Evolutionary conservation across 1,140 invertebrate genomes (phyloP).

Genomic region (Lepidostoma basale): DNA sequence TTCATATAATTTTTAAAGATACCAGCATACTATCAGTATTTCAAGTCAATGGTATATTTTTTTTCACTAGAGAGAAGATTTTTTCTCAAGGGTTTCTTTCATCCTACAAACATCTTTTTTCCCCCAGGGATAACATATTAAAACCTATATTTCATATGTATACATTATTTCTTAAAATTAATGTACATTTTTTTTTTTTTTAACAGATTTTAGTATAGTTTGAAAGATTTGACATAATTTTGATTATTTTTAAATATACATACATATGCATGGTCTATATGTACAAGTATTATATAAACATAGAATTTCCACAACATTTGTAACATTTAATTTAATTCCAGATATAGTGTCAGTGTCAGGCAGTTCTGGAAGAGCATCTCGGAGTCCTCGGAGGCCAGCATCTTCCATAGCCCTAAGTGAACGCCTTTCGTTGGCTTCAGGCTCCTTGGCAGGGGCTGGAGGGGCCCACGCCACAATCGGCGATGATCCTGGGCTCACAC

Average conservation of each 20-base stretch:
- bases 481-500: slow-evolving; percentile 63
- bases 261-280: too few species aligned
- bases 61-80: too few species aligned
- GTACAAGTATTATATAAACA: background rate
- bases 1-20: background rate
- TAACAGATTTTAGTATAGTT: too few species aligned
- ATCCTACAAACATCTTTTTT: too few species aligned
- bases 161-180: too few species aligned
- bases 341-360: slow-evolving; percentile 64
- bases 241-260: background rate
- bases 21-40: too few species aligned
- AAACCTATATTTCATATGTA: too few species aligned
- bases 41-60: too few species aligned
- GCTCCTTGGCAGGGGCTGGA: slow-evolving; percentile 60
- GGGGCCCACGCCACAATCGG: slow-evolving; percentile 45
- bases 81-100: too few species aligned
- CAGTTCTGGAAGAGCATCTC: slow-evolving; percentile 62
- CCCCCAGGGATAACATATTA: too few species aligned
- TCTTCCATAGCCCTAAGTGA: slow-evolving; percentile 63
- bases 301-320: background rate
- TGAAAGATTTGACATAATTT: too few species aligned
- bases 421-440: slow-evolving; percentile 66
- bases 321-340: slow-evolving; percentile 41
- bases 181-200: too few species aligned
- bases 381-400: slow-evolving; percentile 51